Evolutionary conservation across 2,888 invertebrate species (phyloP), one percentile per base, ranked within the genome.

Genomic region (Xestia rhomboidea): DNA sequence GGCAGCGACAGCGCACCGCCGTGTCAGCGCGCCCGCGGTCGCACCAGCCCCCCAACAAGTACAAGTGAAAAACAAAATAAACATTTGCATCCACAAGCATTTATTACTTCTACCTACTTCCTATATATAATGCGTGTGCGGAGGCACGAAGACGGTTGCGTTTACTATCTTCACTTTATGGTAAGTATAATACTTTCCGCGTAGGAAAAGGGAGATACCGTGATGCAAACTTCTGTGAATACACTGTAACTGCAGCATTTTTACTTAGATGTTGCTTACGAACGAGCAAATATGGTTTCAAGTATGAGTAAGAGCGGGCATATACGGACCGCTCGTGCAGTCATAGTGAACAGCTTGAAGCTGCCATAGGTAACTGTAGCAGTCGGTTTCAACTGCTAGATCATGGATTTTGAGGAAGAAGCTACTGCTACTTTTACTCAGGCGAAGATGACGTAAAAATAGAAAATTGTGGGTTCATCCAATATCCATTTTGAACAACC

Each of bases 11-110:
- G 44, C 92, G 93, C 68, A 88, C 84, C 73, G 84, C 92, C n/a
- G 83, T 90, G 71, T 86, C 93, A 24, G 92, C 93, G 34, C 91
- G 92, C 5, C 85, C 90, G 30, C 91, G 95, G 27, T 81, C 71
- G 57, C 81, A 78, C 79, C 90, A 84, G 57, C 87, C 89, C 69
- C 85, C 87, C 79, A 89, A 90, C 86, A 95, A 94, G 78, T 94
- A 91, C 90, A 95, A 95, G 83, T 93, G 86, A 91, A 77, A 54
- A 44, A 8, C 21, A 49, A 81, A 60, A 79, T 87, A 87, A 76
- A 89, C 70, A 54, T 73, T 38, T 74, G 44, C 46, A 66, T 38
- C 5, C 67, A 38, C 41, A 54, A 44, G 15, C 13, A 10, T 49
- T 64, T 69, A 68, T 73, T 63, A 63, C 7, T 71, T 71, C 68